Evolutionary conservation across 2,113 vertebrate species (phyloP).

Genomic region (Myanophis thanlyinensis): DNA sequence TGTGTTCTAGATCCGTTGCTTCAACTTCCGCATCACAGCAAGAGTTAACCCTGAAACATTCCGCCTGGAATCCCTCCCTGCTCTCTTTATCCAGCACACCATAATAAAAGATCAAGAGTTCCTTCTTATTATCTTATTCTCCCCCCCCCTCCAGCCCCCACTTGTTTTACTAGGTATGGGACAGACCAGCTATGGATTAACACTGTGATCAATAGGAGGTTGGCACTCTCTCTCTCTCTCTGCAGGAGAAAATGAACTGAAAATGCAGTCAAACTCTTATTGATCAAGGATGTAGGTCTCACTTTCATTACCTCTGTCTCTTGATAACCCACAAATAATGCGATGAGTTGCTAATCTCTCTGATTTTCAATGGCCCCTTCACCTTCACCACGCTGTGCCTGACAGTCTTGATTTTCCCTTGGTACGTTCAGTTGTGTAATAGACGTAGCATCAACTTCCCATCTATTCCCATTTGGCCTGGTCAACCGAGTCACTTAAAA

Average conservation of each 20-base stretch:
- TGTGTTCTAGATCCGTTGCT: conserved; percentile 28
- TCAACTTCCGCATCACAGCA: conserved; percentile 58
- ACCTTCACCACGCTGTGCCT: conserved; percentile 69
- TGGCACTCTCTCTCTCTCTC: conserved; percentile 76
- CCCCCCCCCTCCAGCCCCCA: conserved; percentile 42
- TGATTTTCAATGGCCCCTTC: conserved; percentile 91
- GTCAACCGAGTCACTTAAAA: conserved; percentile 68
- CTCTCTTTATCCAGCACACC: conserved; percentile 77
- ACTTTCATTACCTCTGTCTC: conserved; percentile 90
- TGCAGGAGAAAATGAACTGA: conserved; percentile 95
- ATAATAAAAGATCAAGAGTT: conserved; percentile 89
- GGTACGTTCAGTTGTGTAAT: conserved; percentile 61
- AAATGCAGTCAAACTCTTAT: conserved; percentile 97
- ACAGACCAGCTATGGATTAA: conserved; percentile 98
- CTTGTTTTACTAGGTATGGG: conserved; percentile 82
- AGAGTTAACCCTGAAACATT: conserved; percentile 74
- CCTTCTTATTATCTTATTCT: conserved; percentile 87
- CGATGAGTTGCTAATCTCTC: conserved; percentile 95
- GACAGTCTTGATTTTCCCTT: conserved; percentile 69
- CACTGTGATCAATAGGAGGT: conserved; percentile 92
- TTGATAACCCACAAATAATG: conserved; percentile 95
- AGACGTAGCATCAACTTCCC: conserved; percentile 61
- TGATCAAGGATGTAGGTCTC: conserved; percentile 88
- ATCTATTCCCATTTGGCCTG: conserved; percentile 68
- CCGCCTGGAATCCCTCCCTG: conserved; percentile 70